These are phyloP conservation scores for Brachionus angularis DNA, from an alignment of 1,140 invertebrate species.

Conservation along the genomic window DNA sequence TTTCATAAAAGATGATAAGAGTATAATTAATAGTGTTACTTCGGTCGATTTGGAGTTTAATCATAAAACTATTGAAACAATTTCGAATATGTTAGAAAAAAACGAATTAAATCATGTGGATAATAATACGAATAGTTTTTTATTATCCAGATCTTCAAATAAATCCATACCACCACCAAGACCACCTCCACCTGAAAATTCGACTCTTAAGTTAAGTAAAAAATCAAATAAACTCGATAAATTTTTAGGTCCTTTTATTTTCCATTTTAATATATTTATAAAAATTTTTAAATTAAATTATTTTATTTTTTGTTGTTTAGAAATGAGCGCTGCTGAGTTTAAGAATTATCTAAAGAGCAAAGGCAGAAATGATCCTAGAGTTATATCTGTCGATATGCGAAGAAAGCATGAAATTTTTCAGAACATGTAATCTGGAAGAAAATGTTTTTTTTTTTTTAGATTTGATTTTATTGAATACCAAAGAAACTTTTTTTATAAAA, in stretches of 20 bases:
- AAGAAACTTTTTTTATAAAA: no score
- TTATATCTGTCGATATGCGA: constrained; percentile 25
- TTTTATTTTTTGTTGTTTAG: background rate
- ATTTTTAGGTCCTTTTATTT: constrained; percentile 6
- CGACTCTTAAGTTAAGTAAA: no score
- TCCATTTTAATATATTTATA: background rate
- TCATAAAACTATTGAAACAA: no score
- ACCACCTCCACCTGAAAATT: constrained; percentile 7
- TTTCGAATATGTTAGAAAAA: no score
- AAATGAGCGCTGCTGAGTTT: constrained; percentile 44
- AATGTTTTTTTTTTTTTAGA: no score
- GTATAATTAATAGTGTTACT: no score
- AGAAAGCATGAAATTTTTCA: constrained; percentile 39
- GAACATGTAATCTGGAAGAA: constrained; percentile 36
- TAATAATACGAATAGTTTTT: no score
- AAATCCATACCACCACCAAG: background rate
- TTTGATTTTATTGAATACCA: no score
- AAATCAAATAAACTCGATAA: constrained; percentile 17
- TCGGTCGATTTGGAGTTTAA: no score
- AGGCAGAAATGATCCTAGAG: constrained; percentile 35
- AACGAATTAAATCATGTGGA: no score
- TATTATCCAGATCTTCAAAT: no score
- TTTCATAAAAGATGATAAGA: no score
- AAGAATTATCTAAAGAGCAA: constrained; percentile 38
- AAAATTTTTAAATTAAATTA: background rate